These are phyloP conservation scores for Apodemus speciosus DNA, from an alignment of 2,113 vertebrate genomes.

Conservation along the genomic window DNA sequence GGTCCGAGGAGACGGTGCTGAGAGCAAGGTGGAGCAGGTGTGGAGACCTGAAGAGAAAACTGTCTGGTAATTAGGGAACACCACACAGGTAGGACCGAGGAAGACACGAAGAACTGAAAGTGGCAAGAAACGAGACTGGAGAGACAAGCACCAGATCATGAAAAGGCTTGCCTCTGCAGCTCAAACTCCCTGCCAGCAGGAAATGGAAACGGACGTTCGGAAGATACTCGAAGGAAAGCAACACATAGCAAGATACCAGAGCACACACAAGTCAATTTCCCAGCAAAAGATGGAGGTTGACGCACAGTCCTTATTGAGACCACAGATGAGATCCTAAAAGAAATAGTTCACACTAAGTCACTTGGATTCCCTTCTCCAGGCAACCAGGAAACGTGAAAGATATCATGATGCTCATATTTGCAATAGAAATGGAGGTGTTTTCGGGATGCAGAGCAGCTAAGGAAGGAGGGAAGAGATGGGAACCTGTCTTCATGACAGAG, in stretches of 20 bases:
- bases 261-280: neutral
- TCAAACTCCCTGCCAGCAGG: neutral
- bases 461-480: neutral
- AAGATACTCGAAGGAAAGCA: neutral
- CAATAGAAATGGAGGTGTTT: neutral
- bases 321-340: neutral
- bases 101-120: neutral
- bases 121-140: neutral
- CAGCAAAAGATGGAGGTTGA: neutral
- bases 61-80: neutral
- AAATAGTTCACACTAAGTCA: neutral
- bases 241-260: neutral
- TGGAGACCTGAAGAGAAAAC: neutral
- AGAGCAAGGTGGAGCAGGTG: neutral
- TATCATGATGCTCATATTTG: neutral
- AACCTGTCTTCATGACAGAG: too few relatives aligned
- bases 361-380: neutral
- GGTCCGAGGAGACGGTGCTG: neutral
- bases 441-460: neutral
- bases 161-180: neutral
- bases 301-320: neutral
- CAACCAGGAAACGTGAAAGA: neutral
- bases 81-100: neutral
- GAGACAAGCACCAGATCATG: neutral
- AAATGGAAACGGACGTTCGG: neutral